Evolutionary conservation across 2,797 vertebrate species (phyloP).

Genomic region (Darevskia nairensis): DNA sequence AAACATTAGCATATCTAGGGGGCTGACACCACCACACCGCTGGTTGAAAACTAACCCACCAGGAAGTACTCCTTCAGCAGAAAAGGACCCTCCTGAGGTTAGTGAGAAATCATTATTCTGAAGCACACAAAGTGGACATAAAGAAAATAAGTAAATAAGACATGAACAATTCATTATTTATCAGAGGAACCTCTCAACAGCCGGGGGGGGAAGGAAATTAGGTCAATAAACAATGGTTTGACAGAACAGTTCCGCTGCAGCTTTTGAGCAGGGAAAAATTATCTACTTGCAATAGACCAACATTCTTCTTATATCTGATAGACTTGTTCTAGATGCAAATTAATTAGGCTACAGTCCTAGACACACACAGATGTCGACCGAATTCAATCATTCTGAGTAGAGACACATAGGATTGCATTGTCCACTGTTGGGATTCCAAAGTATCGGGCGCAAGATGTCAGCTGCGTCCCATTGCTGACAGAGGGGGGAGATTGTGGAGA

Average conservation of each 20-base stretch:
- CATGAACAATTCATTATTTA: accelerated
- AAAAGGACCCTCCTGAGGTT: slow-evolving; percentile 33
- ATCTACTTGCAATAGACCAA: background rate
- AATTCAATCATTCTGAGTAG: too few species aligned
- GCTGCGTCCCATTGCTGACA: too few species aligned
- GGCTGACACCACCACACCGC: too few species aligned
- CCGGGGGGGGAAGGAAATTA: accelerated
- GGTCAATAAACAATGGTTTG: background rate
- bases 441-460: background rate
- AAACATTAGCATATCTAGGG: too few species aligned
- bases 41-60: background rate
- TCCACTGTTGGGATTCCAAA: background rate
- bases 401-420: too few species aligned
- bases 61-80: slow-evolving; percentile 28
- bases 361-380: too few species aligned
- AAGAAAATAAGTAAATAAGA: background rate
- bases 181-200: background rate
- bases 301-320: too few species aligned
- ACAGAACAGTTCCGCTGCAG: background rate
- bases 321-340: too few species aligned
- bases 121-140: background rate
- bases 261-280: accelerated
- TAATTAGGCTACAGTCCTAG: too few species aligned
- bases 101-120: slow-evolving; percentile 35
- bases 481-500: too few species aligned